These are phyloP conservation scores for Narcine bancroftii DNA, from an alignment of 2,113 vertebrate genomes.

Conservation along the genomic window DNA sequence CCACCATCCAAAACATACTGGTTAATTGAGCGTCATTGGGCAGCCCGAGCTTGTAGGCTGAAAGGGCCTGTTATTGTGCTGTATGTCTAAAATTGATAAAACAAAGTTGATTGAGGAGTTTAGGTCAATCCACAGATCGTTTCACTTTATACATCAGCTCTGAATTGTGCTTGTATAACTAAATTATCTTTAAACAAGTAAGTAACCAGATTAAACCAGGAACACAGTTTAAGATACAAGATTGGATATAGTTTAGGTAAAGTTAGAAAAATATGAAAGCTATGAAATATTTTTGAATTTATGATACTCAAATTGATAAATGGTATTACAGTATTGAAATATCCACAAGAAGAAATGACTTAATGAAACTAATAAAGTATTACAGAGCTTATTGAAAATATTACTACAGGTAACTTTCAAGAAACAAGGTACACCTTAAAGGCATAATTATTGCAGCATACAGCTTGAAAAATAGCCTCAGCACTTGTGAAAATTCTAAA, in stretches of 20 bases:
- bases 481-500: too few species aligned
- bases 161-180: not conserved
- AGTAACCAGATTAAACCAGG: not conserved
- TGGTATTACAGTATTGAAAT: not conserved
- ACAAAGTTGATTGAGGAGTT: too few species aligned
- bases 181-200: not conserved
- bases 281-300: not conserved
- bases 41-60: too few species aligned
- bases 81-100: too few species aligned
- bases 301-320: not conserved
- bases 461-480: not conserved
- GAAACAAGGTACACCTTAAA: not conserved
- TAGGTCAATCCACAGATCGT: too few species aligned
- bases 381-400: not conserved
- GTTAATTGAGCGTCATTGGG: too few species aligned
- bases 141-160: too few species aligned
- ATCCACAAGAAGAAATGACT: not conserved
- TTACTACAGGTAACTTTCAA: not conserved
- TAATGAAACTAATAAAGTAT: not conserved
- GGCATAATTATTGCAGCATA: not conserved
- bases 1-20: too few species aligned
- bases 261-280: not conserved
- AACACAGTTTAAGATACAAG: not conserved
- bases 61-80: too few species aligned
- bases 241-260: not conserved